A percentile compares a stretch with the other conserved stretches of the same genome.
phyloP scores from a whole-genome alignment of 2,888 invertebrate genomes.

The Lottia gigantea region DNA sequence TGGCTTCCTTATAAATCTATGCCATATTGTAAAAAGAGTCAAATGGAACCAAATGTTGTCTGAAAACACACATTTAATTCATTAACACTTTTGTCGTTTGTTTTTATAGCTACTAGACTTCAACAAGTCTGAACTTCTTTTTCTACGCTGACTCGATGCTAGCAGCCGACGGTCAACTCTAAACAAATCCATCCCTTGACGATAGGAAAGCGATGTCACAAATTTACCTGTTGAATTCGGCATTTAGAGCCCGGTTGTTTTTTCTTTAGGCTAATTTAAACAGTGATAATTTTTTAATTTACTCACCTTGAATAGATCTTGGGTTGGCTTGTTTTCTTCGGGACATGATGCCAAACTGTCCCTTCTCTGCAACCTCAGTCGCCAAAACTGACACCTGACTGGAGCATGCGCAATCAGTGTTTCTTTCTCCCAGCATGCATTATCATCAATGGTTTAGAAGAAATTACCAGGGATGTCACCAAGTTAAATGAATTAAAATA shows the following conservation, averaged over 20 bases:
- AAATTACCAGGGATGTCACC: not conserved
- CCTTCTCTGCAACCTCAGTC: constrained; percentile 17
- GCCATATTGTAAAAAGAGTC: not conserved
- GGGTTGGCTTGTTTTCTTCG: constrained; percentile 30
- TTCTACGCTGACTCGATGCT: not conserved
- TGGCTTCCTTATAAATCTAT: not conserved
- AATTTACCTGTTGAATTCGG: not conserved
- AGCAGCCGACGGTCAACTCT: not conserved
- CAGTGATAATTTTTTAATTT: not conserved
- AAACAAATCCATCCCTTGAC: constrained; percentile 6
- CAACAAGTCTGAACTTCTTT: constrained; percentile 8
- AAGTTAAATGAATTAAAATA: not conserved
- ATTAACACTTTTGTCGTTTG: constrained; percentile 10
- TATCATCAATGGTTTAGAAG: constrained; percentile 5
- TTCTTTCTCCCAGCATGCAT: constrained; percentile 23
- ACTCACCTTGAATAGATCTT: constrained; percentile 15
- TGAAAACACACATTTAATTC: constrained; percentile 5
- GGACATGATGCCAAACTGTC: constrained; percentile 25
- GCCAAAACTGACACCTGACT: constrained; percentile 11
- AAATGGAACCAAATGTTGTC: constrained; percentile 8
- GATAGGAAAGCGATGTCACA: not conserved
- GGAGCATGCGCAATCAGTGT: constrained; percentile 21
- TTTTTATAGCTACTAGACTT: constrained; percentile 1
- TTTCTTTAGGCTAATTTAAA: not conserved
- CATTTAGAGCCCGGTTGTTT: not conserved